A percentile compares a stretch with the other conserved stretches of the same genome.
Evolutionary conservation across 2,797 vertebrate species (phyloP).

Genomic region (Eidolon dupreanum): DNA sequence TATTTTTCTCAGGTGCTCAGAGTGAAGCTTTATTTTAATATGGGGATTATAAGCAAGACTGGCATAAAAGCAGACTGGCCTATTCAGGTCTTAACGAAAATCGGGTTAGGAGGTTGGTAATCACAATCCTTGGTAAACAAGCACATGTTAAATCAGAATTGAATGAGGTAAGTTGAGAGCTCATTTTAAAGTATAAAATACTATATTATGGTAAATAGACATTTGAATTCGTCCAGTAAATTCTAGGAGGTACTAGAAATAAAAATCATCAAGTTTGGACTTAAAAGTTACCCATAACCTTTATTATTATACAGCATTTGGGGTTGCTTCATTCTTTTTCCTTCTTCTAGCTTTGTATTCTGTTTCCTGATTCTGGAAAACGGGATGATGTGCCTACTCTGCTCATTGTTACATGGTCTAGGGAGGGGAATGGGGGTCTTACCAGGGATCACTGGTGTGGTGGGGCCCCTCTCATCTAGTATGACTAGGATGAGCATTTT

Average conservation of each 20-base stretch:
- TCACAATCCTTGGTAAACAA: neutral
- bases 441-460: neutral
- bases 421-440: neutral
- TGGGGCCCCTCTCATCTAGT: neutral
- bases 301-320: neutral
- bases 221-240: neutral
- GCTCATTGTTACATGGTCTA: neutral
- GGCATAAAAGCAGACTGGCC: neutral
- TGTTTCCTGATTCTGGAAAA: neutral
- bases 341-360: neutral
- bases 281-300: neutral
- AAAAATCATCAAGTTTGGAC: neutral
- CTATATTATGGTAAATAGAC: neutral
- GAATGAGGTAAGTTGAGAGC: neutral
- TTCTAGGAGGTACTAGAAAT: neutral
- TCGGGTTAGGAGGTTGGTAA: neutral
- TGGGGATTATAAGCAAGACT: neutral
- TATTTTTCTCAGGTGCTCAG: neutral
- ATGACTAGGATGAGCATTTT: neutral
- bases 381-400: neutral
- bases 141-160: neutral
- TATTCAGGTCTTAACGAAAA: neutral
- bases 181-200: neutral
- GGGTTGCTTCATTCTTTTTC: neutral
- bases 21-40: neutral